These are phyloP conservation scores for Dicrurus megarhynchus DNA, from an alignment of 2,113 vertebrate species.

Conservation along the genomic window DNA sequence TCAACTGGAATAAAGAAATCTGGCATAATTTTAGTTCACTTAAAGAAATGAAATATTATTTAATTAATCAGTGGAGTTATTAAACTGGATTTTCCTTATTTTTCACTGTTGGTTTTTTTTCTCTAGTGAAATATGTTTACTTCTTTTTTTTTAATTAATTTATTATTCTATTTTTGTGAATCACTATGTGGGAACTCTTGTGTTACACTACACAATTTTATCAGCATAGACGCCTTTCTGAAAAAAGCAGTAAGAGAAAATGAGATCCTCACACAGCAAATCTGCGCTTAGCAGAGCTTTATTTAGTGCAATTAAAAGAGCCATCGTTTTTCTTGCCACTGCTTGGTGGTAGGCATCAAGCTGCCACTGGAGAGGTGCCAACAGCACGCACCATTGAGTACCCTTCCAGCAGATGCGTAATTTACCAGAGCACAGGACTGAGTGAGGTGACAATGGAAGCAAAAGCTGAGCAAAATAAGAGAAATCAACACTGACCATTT, in stretches of 20 bases:
- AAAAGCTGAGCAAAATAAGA: not conserved
- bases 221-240: not conserved
- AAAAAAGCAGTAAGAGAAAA: not conserved
- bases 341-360: not conserved
- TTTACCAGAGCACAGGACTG: not conserved
- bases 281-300: not conserved
- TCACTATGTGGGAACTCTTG: not conserved
- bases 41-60: not conserved
- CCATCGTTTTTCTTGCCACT: not conserved
- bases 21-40: not conserved
- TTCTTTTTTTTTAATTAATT: not conserved
- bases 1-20: not conserved
- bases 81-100: not conserved
- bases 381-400: not conserved
- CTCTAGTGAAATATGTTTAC: not conserved
- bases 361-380: constrained; percentile 27
- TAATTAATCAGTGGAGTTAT: not conserved
- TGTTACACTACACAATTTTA: not conserved
- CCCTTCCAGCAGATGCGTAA: not conserved
- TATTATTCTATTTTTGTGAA: not conserved
- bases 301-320: constrained; percentile 13
- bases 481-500: not conserved
- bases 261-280: not conserved
- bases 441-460: not conserved
- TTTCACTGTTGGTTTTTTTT: not conserved